Evolutionary conservation across 2,113 vertebrate genomes (phyloP).

Genomic region (Leptosomus discolor): DNA sequence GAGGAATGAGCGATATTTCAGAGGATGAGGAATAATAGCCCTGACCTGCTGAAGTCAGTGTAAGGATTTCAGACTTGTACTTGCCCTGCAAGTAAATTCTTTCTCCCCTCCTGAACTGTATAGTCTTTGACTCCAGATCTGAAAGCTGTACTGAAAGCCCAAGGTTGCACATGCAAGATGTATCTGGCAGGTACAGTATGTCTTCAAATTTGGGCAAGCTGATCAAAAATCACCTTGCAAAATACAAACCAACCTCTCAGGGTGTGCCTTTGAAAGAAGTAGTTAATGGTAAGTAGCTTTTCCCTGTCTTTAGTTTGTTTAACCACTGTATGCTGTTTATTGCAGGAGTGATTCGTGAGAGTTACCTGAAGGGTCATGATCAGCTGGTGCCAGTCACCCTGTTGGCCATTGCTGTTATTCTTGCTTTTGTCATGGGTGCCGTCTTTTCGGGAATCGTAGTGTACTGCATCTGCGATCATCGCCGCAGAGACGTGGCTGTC

Average conservation of each 20-base stretch:
- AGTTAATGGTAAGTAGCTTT: not conserved
- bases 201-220: not conserved
- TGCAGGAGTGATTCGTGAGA: conserved; percentile 97
- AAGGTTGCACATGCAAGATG: not conserved
- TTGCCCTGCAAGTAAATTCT: not conserved
- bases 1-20: not conserved
- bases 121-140: not conserved
- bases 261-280: not conserved
- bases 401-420: conserved; percentile 92
- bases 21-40: not conserved
- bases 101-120: not conserved
- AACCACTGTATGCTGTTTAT: conserved; percentile 64
- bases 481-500: conserved; percentile 84
- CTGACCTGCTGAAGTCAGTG: not conserved
- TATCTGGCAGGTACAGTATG: not conserved
- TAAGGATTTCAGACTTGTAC: not conserved
- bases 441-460: conserved; percentile 94
- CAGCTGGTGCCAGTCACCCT: conserved; percentile 95
- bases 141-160: not conserved
- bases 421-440: conserved; percentile 96
- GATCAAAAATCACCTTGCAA: conserved; percentile 21
- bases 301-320: not conserved
- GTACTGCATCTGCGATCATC: conserved; percentile 94
- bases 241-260: not conserved
- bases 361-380: conserved; percentile 94